Base-by-base conservation (phyloP, 2,888 invertebrate species). In the Cynaeus angustus region DNA sequence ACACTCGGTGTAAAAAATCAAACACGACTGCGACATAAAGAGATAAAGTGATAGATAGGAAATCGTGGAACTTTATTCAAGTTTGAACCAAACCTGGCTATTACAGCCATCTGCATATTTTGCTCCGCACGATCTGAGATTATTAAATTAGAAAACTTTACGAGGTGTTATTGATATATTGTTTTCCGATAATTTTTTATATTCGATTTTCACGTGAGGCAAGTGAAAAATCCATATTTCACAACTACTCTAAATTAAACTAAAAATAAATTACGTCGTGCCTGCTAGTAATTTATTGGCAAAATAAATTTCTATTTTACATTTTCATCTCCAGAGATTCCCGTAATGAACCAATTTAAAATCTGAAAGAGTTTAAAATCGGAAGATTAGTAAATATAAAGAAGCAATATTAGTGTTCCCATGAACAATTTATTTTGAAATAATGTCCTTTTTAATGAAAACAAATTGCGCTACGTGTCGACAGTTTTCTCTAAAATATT, bases 311-410 rank as follows among this genome's bases (percentile, higher is more conserved):
- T 52, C 52, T 41, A 52, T 52, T 52, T 52, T 52, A 52, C 62
- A 62, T 62, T 62, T 62, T 62, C 52, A 62, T 62, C 52, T 62
- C 26, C 10, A 50, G 50, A 50, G 37, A 62, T 59, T 12, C 45
- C 12, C 10, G 26, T 62, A 62, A 62, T 62, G 62, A 50, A 62
- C 52, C 50, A 62, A 62, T 62, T 62, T 62, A 62, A 62, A 62
- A 52, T 62, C 62, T 38, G 41, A 26, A 52, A 50, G 41, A 38
- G 50, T 62, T 62, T 33, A 37, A 62, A 62, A 62, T 48, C 62
- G 41, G 62, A 62, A 62, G 62, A 62, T 62, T 62, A 62, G 62
- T 50, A 62, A 62, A 62, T 52, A 62, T 52, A 62, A 62, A 62
- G 50, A 41, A 52, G 50, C 50, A 62, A 62, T 62, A 52, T 62